phyloP scores from a whole-genome alignment of 2,113 vertebrate genomes.

The Xiphophorus hellerii region DNA sequence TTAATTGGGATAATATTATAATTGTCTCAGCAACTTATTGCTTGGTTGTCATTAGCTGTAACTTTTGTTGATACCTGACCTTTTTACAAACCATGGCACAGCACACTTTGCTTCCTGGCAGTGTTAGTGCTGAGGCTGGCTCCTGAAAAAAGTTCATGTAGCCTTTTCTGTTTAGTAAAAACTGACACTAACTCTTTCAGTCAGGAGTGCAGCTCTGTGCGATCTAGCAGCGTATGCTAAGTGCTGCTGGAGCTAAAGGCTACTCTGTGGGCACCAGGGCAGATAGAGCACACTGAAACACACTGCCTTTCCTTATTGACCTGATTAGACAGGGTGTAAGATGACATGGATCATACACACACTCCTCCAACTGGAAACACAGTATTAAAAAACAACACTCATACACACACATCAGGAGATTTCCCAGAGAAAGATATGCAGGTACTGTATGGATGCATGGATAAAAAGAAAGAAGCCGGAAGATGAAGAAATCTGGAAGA shows the following conservation, averaged over 20 bases:
- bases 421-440: slow-evolving; percentile 18
- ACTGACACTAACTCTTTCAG: slow-evolving; percentile 69
- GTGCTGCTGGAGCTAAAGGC: slow-evolving; percentile 72
- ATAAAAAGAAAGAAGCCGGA: not conserved
- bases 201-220: slow-evolving; percentile 71
- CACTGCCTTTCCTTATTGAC: slow-evolving; percentile 69
- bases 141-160: slow-evolving; percentile 63
- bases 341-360: slow-evolving; percentile 72
- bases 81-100: slow-evolving; percentile 17
- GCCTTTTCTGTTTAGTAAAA: slow-evolving; percentile 52
- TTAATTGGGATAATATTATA: too few species aligned
- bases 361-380: slow-evolving; percentile 48
- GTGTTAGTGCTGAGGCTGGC: slow-evolving; percentile 61
- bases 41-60: too few species aligned
- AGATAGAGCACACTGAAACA: slow-evolving; percentile 62
- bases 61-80: slow-evolving; percentile 6
- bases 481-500: slow-evolving; percentile 38
- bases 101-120: slow-evolving; percentile 24
- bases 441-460: slow-evolving; percentile 5
- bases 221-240: slow-evolving; percentile 77
- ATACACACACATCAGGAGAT: slow-evolving; percentile 1
- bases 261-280: slow-evolving; percentile 71
- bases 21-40: not conserved
- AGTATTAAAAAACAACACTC: slow-evolving; percentile 33
- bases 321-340: slow-evolving; percentile 74